Evolutionary conservation across 2,797 vertebrate genomes (phyloP).

Genomic region (Triplophysa yarkandensis): DNA sequence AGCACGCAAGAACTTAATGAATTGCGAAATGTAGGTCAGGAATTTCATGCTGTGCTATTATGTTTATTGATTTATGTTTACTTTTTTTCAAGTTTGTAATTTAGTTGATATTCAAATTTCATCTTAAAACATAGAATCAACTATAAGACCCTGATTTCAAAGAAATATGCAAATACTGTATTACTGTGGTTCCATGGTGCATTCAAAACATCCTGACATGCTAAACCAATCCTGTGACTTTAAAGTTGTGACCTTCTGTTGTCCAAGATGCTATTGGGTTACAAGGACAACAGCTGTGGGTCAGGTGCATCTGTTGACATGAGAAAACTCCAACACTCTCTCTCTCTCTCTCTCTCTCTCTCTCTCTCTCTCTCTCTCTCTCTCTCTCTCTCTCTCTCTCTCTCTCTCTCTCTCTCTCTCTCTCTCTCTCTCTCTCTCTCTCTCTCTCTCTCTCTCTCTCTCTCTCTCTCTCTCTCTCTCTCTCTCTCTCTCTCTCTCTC

Average conservation of each 20-base stretch:
- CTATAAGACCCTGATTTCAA: neutral
- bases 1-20: slow-evolving; percentile 6
- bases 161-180: slow-evolving; percentile 1
- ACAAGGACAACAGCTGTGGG: neutral
- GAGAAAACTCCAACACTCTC: neutral
- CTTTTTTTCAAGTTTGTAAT: slow-evolving; percentile 10
- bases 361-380: slow-evolving; percentile 19
- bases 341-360: slow-evolving; percentile 12
- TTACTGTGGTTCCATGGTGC: neutral
- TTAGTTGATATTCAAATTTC: neutral
- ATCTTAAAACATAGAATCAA: neutral
- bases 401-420: slow-evolving; percentile 10
- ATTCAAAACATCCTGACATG: neutral
- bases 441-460: slow-evolving; percentile 5
- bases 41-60: slow-evolving; percentile 7
- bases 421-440: slow-evolving; percentile 15
- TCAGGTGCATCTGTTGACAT: neutral
- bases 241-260: neutral
- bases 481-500: slow-evolving; percentile 9
- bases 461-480: slow-evolving; percentile 8
- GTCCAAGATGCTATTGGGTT: neutral
- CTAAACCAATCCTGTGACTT: neutral
- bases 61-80: slow-evolving; percentile 14
- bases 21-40: slow-evolving; percentile 25
- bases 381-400: neutral